These are phyloP conservation scores for Colius striatus DNA, from an alignment of 2,113 vertebrate species.

Conservation along the genomic window DNA sequence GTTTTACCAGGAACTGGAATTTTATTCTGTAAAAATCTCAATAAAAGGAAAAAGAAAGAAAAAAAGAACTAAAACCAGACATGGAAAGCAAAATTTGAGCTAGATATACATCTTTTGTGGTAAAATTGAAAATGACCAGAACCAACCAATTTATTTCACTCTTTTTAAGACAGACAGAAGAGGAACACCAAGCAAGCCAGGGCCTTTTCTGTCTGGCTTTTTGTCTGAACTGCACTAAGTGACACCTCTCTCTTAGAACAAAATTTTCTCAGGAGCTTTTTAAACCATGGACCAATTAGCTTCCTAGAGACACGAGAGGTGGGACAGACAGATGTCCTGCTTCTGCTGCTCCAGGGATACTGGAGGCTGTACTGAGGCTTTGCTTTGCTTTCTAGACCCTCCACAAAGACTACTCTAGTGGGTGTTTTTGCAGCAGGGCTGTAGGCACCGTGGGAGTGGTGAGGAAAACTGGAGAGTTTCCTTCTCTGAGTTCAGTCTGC, in stretches of 20 bases:
- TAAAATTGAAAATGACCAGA: background rate
- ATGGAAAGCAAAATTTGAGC: background rate
- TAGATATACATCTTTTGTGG: background rate
- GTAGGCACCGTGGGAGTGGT: background rate
- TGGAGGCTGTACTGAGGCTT: background rate
- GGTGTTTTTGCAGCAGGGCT: background rate
- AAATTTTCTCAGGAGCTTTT: background rate
- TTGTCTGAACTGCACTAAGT: background rate
- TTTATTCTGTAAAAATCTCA: background rate
- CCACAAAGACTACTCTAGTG: background rate
- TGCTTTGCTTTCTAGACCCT: background rate
- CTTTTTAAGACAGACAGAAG: background rate
- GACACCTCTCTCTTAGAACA: background rate
- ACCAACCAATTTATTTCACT: background rate
- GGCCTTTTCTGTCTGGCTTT: background rate
- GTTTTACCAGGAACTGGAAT: background rate
- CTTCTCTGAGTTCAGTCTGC: background rate
- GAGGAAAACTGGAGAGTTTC: background rate
- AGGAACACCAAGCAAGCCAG: background rate
- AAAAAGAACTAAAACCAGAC: background rate
- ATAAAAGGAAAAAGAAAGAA: background rate
- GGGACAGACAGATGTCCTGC: background rate
- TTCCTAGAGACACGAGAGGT: background rate
- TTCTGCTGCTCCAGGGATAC: background rate
- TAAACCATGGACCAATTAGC: background rate